A percentile compares a stretch with the other conserved stretches of the same genome.
Conservation (phyloP, 2,113 vertebrate species). For the Hippolais icterina region DNA sequence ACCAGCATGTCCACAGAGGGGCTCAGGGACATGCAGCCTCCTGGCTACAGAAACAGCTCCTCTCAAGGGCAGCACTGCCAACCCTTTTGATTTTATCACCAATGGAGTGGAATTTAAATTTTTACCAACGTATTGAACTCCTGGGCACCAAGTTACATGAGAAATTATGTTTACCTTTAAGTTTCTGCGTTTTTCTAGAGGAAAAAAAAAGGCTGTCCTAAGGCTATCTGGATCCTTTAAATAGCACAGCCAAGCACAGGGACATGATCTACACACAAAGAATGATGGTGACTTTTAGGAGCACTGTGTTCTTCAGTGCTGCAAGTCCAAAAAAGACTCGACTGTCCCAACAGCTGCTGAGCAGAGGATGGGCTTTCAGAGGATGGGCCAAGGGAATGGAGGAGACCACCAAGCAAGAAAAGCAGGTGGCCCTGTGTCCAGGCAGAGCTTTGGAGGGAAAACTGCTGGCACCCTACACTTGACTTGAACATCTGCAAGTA, state of each 20-base stretch:
- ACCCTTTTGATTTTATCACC: not conserved
- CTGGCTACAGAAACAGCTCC: not conserved
- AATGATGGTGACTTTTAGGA: not conserved
- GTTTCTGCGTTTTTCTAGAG: not conserved
- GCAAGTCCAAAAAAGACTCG: not conserved
- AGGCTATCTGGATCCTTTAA: not conserved
- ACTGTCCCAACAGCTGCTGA: not conserved
- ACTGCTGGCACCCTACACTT: not conserved
- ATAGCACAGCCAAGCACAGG: not conserved
- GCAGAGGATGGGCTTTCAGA: not conserved
- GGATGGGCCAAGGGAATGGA: not conserved
- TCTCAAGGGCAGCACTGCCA: not conserved
- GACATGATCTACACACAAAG: not conserved
- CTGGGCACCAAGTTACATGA: not conserved
- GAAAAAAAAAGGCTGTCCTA: not conserved
- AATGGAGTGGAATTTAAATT: not conserved
- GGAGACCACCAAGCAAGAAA: not conserved
- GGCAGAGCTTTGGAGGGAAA: fast-evolving
- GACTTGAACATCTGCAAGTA: fast-evolving
- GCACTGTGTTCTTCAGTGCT: not conserved
- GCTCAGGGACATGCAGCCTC: fast-evolving
- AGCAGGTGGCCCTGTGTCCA: not conserved
- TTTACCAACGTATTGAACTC: not conserved
- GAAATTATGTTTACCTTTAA: not conserved
- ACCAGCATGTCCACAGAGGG: not conserved